Evolutionary conservation across 2,113 vertebrate species (phyloP), one percentile per base, ranked within the genome.

Genomic region (Phylloscopus trochilus): DNA sequence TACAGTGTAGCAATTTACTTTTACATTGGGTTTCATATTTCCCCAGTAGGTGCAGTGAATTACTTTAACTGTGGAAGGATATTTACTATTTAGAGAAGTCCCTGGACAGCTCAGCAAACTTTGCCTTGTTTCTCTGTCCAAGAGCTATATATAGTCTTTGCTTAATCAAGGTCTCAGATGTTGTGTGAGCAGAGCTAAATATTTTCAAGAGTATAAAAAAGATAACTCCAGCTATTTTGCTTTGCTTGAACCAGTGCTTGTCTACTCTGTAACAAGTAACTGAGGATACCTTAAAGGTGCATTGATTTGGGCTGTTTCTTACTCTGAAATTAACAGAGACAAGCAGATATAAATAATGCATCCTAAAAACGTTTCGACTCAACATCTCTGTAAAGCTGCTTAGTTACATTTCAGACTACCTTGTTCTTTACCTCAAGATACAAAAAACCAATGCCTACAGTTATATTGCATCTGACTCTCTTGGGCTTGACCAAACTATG

Each of bases 61-160:
- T 43, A 21, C 43, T 39, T 21, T 26, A 81, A 64, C 23, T 33
- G 10, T 60, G 41, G 62, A 75, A 70, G 31, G 28, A 43, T 76
- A 85, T 89, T 82, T 92, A 69, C 49, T 69, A 26, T 49, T 92
- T 68, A 78, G 74, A 76, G 62, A 86, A 85, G 81, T 73, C 81
- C 81, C 84, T 87, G 91, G 89, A 82, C 66, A 82, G 37, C 60
- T 95, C 87, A 69, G 62, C 49, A 92, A 93, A 87, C 78, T 79
- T 85, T 20, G 58, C 12, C 69, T 68, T 93, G 74, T 82, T 86
- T 89, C 58, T 87, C n/a, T 82, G 63, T 28, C 51, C 70, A 85
- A 76, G 37, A 87, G 44, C 70, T 92, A 84, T 84, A 78, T 75
- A 76, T 78, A 95, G 81, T 26, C 62, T 92, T 93, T 69, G 62